phyloP scores from a whole-genome alignment of 37 sponge, comb jelly and placozoan genomes.

The Chondrosia reniformis region DNA sequence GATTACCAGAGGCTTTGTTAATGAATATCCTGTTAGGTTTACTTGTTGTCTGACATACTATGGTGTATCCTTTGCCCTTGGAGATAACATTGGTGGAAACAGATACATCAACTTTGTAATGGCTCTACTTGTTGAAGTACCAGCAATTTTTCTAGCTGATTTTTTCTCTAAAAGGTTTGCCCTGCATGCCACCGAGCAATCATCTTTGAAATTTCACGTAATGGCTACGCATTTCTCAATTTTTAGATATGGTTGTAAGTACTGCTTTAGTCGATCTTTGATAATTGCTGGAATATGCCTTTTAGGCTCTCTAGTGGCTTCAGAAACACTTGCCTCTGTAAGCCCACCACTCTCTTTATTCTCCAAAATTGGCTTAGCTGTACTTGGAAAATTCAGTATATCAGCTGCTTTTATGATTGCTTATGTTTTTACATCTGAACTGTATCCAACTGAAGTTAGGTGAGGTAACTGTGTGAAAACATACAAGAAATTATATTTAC shows the following conservation, averaged over 20 bases:
- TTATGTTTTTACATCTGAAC: constrained; percentile 60
- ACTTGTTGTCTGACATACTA: neutral
- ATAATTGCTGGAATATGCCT: neutral
- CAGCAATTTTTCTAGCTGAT: neutral
- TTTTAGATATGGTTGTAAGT: neutral
- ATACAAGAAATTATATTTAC: no score
- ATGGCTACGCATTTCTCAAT: no score
- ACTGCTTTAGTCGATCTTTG: neutral
- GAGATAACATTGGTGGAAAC: constrained; percentile 16
- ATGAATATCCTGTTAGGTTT: neutral
- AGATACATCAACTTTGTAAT: constrained; percentile 4
- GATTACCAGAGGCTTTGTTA: neutral
- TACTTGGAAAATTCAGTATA: constrained; percentile 53
- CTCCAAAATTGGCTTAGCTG: neutral
- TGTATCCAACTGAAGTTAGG: constrained; percentile 77
- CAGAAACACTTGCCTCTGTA: neutral
- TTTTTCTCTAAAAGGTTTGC: neutral
- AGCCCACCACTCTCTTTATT: neutral
- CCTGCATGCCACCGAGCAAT: neutral
- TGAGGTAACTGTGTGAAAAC: no score
- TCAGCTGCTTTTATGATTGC: constrained; percentile 47
- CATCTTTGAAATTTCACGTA: neutral
- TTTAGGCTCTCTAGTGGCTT: neutral
- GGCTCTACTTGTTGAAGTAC: neutral
- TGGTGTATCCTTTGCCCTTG: constrained; percentile 13